Evolutionary conservation across 2,888 invertebrate species (phyloP).

Genomic region (Drosophila kambysellisi): DNA sequence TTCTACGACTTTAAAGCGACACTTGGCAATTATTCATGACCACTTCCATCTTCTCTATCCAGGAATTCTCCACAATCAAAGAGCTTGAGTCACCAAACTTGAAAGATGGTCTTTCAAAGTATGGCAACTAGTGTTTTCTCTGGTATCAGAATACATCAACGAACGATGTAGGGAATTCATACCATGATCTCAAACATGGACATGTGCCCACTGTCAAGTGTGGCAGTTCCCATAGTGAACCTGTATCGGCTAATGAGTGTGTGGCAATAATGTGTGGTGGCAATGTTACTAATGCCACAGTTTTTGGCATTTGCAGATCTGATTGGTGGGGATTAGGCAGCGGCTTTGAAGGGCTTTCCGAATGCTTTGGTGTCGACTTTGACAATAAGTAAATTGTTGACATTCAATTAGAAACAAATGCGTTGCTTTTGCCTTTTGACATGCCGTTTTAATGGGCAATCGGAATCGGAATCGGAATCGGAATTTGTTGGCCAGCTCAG

Average conservation of each 20-base stretch:
- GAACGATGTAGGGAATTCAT: slow-evolving; percentile 11
- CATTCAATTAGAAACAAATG: slow-evolving; percentile 64
- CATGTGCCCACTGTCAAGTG: slow-evolving; percentile 23
- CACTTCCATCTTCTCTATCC: not conserved
- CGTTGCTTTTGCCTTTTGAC: slow-evolving; percentile 56
- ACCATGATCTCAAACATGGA: not conserved
- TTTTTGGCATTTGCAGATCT: slow-evolving; percentile 27
- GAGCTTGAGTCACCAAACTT: not conserved
- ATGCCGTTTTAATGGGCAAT: slow-evolving; percentile 63
- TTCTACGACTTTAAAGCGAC: not conserved
- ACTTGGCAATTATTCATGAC: not conserved
- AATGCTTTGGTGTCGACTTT: slow-evolving; percentile 41
- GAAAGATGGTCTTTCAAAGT: not conserved
- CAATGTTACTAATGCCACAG: slow-evolving; percentile 12
- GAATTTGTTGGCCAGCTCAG: slow-evolving; percentile 37
- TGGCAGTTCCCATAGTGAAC: no score
- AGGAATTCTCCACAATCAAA: not conserved
- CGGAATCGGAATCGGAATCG: slow-evolving; percentile 40
- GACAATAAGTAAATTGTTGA: slow-evolving; percentile 64
- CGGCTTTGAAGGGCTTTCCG: slow-evolving; percentile 15
- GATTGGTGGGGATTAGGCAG: slow-evolving; percentile 36
- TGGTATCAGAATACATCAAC: not conserved
- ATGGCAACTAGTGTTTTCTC: not conserved
- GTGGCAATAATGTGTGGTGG: slow-evolving; percentile 1
- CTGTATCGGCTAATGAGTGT: slow-evolving; percentile 7